phyloP scores from a whole-genome alignment of 2,888 invertebrate species.

The Ellobium chinense region DNA sequence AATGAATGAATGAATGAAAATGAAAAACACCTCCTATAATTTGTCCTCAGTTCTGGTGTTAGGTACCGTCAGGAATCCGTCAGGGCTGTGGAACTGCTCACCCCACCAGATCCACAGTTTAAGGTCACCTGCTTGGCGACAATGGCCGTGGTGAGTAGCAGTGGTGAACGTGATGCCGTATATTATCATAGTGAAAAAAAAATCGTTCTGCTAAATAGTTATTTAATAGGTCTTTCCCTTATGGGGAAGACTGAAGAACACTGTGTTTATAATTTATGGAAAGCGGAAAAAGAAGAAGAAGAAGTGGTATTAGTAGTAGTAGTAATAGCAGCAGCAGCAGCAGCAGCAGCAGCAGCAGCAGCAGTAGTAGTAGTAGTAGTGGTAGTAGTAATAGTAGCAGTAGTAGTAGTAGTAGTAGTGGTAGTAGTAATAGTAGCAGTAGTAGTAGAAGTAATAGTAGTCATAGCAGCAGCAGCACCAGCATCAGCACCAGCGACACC shows the following conservation, averaged over 20 bases:
- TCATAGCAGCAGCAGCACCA: background rate
- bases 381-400: background rate
- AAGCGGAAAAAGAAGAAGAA: too few relatives aligned
- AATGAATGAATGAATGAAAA: background rate
- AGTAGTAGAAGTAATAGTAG: background rate
- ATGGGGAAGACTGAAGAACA: too few relatives aligned
- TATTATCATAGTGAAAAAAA: too few relatives aligned
- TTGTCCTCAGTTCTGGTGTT: slow-evolving; percentile 61
- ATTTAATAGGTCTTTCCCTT: too few relatives aligned
- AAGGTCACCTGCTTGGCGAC: slow-evolving; percentile 57
- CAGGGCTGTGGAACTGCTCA: slow-evolving; percentile 59
- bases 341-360: background rate
- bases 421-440: background rate
- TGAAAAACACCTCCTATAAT: background rate
- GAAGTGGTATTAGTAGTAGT: background rate
- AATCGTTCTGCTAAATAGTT: too few relatives aligned
- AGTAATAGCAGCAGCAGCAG: background rate
- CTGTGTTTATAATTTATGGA: too few relatives aligned
- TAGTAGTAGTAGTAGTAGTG: background rate
- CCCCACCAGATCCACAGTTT: slow-evolving; percentile 57
- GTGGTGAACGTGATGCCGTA: too few relatives aligned
- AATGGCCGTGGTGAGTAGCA: slow-evolving; percentile 59
- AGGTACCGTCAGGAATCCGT: slow-evolving; percentile 64
- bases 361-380: background rate
- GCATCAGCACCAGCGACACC: background rate